Evolutionary conservation across 1,140 invertebrate species (phyloP).

Genomic region (Wasmannia auropunctata): DNA sequence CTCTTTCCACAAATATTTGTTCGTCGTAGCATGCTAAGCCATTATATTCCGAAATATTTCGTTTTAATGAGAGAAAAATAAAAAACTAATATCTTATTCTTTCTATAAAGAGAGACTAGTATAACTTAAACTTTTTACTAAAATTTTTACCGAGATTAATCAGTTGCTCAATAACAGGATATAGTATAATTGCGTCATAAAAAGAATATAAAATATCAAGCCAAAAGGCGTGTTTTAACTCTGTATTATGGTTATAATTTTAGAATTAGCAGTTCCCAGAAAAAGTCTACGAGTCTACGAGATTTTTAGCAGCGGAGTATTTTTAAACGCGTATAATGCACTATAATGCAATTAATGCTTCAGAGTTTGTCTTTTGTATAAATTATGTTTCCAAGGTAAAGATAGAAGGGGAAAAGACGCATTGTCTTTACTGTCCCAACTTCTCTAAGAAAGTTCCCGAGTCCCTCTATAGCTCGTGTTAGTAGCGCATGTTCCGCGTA

Average conservation of each 20-base stretch:
- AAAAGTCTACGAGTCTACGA: neutral
- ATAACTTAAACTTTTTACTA: neutral
- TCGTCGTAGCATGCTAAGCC: neutral
- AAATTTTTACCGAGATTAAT: neutral
- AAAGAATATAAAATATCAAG: neutral
- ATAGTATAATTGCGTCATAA: neutral
- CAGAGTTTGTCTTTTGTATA: neutral
- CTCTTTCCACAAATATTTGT: constrained; percentile 10
- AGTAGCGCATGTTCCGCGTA: constrained; percentile 40
- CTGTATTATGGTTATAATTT: neutral
- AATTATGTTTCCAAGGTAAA: constrained; percentile 5
- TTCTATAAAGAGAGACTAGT: neutral
- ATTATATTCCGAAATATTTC: neutral
- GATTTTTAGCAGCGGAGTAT: neutral
- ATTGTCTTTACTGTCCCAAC: constrained; percentile 30
- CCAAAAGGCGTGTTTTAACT: neutral
- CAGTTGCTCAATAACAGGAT: constrained; percentile 10
- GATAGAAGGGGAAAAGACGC: constrained; percentile 10
- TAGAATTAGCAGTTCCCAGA: neutral
- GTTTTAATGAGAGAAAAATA: constrained; percentile 5
- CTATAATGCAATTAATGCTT: neutral
- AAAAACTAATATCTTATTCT: neutral
- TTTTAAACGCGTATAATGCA: neutral
- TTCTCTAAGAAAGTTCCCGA: constrained; percentile 41
- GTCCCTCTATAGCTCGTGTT: constrained; percentile 33